Evolutionary conservation across 2,888 invertebrate genomes (phyloP).

Genomic region (Cheilosia scutellata): DNA sequence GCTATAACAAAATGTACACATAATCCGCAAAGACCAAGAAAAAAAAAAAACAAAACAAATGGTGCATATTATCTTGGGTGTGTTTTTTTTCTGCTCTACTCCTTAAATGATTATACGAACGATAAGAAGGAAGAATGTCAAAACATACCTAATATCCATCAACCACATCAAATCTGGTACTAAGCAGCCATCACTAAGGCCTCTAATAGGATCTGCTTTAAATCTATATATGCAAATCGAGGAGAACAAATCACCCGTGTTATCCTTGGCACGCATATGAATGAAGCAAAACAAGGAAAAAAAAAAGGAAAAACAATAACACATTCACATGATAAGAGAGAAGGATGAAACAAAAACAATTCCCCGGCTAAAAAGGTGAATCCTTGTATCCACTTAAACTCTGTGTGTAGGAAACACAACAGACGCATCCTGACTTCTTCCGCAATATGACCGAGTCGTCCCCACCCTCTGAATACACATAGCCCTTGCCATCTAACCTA

Average conservation of each 20-base stretch:
- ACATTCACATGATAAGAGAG: constrained; percentile 57
- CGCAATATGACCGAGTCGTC: constrained; percentile 34
- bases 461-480: constrained; percentile 2
- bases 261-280: constrained; percentile 48
- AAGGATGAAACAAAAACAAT: constrained; percentile 49
- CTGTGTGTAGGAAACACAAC: constrained; percentile 56
- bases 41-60: constrained; percentile 59
- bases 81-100: constrained; percentile 12
- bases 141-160: constrained; percentile 63
- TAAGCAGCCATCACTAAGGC: constrained; percentile 62
- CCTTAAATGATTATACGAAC: constrained; percentile 54
- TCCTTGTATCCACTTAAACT: constrained; percentile 54
- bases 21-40: constrained; percentile 22
- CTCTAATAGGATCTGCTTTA: constrained; percentile 68
- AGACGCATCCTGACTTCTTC: constrained; percentile 66
- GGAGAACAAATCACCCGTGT: constrained; percentile 60
- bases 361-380: constrained; percentile 36
- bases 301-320: constrained; percentile 42
- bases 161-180: constrained; percentile 68
- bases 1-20: constrained; percentile 8
- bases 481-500: constrained; percentile 41
- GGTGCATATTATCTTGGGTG: constrained; percentile 45
- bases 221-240: constrained; percentile 63
- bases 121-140: constrained; percentile 46
- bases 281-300: neutral